A percentile compares a stretch with the other conserved stretches of the same genome.
phyloP scores from a whole-genome alignment of 2,888 invertebrate species.

The Mantis religiosa region DNA sequence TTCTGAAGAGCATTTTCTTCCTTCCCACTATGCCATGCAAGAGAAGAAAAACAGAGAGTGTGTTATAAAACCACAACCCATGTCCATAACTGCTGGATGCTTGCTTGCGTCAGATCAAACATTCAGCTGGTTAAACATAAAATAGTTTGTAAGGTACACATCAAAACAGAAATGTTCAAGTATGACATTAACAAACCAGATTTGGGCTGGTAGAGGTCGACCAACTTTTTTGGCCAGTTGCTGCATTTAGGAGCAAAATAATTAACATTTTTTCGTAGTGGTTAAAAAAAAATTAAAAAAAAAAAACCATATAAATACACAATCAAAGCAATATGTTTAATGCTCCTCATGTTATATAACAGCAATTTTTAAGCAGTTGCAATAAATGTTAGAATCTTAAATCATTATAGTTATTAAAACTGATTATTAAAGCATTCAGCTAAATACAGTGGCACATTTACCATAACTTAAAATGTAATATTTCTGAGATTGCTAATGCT shows the following conservation, averaged over 20 bases:
- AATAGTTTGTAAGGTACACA: background rate
- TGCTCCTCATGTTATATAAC: background rate
- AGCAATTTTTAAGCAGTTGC: background rate
- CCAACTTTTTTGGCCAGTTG: background rate
- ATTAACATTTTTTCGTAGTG: background rate
- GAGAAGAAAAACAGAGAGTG: conserved; percentile 45
- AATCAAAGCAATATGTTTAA: background rate
- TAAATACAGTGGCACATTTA: background rate
- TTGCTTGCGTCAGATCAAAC: conserved; percentile 12
- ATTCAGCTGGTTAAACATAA: conserved; percentile 17
- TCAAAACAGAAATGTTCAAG: background rate
- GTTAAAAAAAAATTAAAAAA: background rate
- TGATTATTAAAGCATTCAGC: background rate
- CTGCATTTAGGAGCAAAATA: background rate
- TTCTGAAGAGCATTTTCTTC: conserved; percentile 63
- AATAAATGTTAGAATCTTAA: background rate
- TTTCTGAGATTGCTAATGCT: background rate
- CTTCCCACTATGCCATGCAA: conserved; percentile 63
- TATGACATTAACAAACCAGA: background rate
- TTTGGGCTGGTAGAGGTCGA: background rate
- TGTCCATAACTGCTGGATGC: conserved; percentile 18
- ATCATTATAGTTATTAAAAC: background rate
- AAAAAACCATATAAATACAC: background rate
- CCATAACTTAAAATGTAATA: background rate
- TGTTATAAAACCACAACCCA: conserved; percentile 21